Conservation (phyloP, 2,113 vertebrate species). For the Proterorhinus semilunaris region DNA sequence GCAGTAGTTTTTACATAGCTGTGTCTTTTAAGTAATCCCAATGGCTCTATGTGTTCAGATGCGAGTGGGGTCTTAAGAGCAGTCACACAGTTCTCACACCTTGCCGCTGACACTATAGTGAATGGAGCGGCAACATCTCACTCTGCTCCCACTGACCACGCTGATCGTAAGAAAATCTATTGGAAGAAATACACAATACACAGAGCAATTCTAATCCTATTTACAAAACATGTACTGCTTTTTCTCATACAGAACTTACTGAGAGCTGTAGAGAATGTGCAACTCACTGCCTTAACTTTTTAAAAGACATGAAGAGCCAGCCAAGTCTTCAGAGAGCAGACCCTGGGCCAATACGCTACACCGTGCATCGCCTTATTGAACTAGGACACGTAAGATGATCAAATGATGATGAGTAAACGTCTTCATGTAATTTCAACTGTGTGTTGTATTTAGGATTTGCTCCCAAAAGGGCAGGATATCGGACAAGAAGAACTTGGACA, state of each 20-base stretch:
- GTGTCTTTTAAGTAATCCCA: background rate
- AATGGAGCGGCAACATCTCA: conserved; percentile 86
- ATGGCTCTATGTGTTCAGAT: conserved; percentile 56
- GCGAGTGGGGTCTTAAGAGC: conserved; percentile 79
- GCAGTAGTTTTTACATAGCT: background rate
- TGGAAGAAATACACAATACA: background rate
- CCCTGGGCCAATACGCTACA: conserved; percentile 61
- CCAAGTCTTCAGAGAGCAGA: conserved; percentile 71
- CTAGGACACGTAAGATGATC: conserved; percentile 80
- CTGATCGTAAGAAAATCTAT: conserved; percentile 81
- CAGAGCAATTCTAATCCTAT: background rate
- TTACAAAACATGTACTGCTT: background rate
- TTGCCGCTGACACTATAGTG: conserved; percentile 86
- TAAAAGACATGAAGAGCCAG: conserved; percentile 80
- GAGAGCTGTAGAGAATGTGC: conserved; percentile 88
- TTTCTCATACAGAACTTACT: conserved; percentile 70
- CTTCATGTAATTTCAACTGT: background rate
- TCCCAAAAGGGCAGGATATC: conserved; percentile 83
- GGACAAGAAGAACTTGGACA: conserved; percentile 88
- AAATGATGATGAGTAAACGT: background rate
- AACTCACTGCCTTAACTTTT: conserved; percentile 80
- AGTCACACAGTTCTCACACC: conserved; percentile 85
- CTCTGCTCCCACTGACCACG: conserved; percentile 83
- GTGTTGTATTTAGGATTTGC: conserved; percentile 77
- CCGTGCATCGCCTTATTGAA: conserved; percentile 76